Base-by-base conservation (phyloP, 1,140 invertebrate genomes). In the Muscidifurax raptorellus region DNA sequence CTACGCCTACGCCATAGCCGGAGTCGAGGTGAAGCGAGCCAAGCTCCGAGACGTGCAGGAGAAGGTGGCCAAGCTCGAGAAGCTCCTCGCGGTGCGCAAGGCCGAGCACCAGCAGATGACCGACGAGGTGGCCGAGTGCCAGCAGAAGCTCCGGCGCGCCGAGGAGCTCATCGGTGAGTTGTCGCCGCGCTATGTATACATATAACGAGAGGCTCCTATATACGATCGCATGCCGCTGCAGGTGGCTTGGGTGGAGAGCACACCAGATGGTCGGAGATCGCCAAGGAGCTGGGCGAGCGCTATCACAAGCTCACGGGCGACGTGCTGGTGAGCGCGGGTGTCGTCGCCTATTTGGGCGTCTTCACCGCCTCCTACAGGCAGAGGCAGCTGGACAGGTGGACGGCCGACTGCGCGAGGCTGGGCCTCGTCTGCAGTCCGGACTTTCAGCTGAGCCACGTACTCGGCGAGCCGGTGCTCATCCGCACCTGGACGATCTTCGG, bases 401-500 rank as follows among this genome's bases (percentile, higher is more conserved):
- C 96, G 0, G 88, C 93, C 25, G 93, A 95, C 27, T 95, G 96
- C 40, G 93, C 93, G 30, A 93, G 94, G 4, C 95, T 95, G 83
- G 95, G 96, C 6, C 95, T 99, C 18, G 94, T 96, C 9, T 98
- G 97, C 89, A 96, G 96, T 0, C 88, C 95, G 44, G 95, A 96
- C 91, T 97, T 97, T 94, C 95, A 96, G 90, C 91, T 97, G 52
- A 96, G 94, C 74, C 95, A 95, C 18, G 95, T 96, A n/a, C 92
- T 99, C 0, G 98, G 98, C 1, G 96, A 99, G 88, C 95, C 97
- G 0, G 97, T 99, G 18, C 94, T 95, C 52, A 97, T 98, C 78
- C 95, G 97, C 86, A 95, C 96, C 36, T 99, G 98, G 98, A 98
- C 97, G 88, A 98, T 99, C 79, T 96, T 95, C 87, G 98, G 98